A percentile compares a stretch with the other conserved stretches of the same genome.
phyloP scores from a whole-genome alignment of 2,888 invertebrate genomes.

The Spisula subtruncata region DNA sequence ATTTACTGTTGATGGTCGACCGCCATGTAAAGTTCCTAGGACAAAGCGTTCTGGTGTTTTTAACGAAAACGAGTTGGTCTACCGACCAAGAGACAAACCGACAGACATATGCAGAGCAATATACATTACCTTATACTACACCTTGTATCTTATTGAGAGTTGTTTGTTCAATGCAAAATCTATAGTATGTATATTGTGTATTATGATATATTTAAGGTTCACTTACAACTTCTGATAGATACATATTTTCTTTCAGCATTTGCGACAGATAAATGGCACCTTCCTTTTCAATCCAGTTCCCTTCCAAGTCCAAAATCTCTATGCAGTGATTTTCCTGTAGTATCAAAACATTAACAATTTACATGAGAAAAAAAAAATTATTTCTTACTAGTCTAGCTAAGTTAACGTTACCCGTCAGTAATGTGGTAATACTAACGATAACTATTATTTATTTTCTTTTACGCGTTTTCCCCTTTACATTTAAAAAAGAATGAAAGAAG shows the following conservation, averaged over 20 bases:
- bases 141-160: no score
- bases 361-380: not conserved
- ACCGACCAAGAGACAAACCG: no score
- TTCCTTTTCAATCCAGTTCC: conserved; percentile 77
- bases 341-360: not conserved
- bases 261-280: conserved; percentile 72
- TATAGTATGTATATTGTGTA: not conserved
- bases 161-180: no score
- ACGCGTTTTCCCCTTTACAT: no score
- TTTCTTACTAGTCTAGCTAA: no score
- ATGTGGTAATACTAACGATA: not conserved
- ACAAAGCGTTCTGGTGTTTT: no score
- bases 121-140: no score
- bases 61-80: no score
- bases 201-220: not conserved
- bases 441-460: no score
- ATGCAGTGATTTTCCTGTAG: conserved; percentile 76
- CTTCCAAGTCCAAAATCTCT: conserved; percentile 74
- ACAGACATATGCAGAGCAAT: no score
- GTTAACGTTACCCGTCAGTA: not conserved
- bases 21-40: no score
- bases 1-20: no score
- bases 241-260: conserved; percentile 74
- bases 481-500: not conserved
- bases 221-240: conserved; percentile 76